Conservation (phyloP, 2,888 invertebrate species). For the Hipparchia sbordonii region DNA sequence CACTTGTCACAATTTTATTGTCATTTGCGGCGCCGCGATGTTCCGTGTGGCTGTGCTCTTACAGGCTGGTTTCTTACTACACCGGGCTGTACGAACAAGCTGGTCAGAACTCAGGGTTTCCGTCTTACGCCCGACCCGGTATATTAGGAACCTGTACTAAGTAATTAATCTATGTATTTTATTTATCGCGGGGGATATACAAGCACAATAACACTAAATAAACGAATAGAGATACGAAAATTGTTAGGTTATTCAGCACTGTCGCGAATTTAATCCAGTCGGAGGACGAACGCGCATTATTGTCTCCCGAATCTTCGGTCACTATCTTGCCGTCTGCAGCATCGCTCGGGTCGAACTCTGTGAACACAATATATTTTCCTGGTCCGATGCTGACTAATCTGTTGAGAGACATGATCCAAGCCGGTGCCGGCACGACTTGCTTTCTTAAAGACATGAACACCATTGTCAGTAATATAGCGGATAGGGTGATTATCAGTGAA, state of each 20-base stretch:
- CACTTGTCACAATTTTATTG: no score
- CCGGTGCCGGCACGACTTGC: slow-evolving; percentile 57
- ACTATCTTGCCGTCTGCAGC: slow-evolving; percentile 52
- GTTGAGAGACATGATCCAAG: slow-evolving; percentile 61
- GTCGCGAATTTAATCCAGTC: slow-evolving; percentile 73
- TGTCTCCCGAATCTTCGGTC: slow-evolving; percentile 50
- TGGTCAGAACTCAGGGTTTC: no score
- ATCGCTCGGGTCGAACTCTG: slow-evolving; percentile 69
- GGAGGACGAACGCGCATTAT: slow-evolving; percentile 44
- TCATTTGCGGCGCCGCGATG: no score
- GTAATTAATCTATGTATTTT: no score
- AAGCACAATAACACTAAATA: slow-evolving; percentile 63
- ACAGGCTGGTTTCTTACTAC: no score
- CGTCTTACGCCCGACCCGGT: no score
- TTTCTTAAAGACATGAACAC: slow-evolving; percentile 62
- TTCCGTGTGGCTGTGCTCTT: no score
- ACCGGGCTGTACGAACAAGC: no score
- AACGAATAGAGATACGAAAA: slow-evolving; percentile 58
- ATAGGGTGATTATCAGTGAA: slow-evolving; percentile 69
- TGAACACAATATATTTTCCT: slow-evolving; percentile 70
- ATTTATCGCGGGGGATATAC: slow-evolving; percentile 63
- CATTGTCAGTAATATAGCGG: slow-evolving; percentile 64
- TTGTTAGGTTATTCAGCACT: slow-evolving; percentile 64
- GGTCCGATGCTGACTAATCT: slow-evolving; percentile 62
- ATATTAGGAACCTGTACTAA: no score